These are phyloP conservation scores for Drosophila koepferae DNA, from an alignment of 2,888 invertebrate species.

Conservation along the genomic window DNA sequence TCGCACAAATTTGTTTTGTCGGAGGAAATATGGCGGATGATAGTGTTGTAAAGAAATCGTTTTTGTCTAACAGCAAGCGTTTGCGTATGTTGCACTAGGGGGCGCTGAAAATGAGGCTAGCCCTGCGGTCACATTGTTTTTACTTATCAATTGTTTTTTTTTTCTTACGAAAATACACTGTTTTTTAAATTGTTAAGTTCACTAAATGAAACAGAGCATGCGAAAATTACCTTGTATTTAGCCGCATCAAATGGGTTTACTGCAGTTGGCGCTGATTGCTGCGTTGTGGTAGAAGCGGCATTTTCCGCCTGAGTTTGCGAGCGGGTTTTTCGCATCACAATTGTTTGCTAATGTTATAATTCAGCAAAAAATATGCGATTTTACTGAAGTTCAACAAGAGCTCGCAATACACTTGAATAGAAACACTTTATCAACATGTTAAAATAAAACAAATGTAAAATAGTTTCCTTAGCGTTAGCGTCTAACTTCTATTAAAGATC, in stretches of 20 bases:
- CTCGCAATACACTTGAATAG: constrained; percentile 26
- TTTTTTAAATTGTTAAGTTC: constrained; percentile 17
- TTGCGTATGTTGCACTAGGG: constrained; percentile 25
- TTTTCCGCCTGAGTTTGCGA: constrained; percentile 85
- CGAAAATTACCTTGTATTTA: constrained; percentile 62
- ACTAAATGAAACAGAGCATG: constrained; percentile 25
- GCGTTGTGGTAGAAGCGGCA: constrained; percentile 68
- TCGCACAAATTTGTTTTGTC: constrained; percentile 72
- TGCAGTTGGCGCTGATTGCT: constrained; percentile 49
- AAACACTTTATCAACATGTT: constrained; percentile 41
- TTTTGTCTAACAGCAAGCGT: constrained; percentile 14
- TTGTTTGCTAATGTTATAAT: constrained; percentile 39
- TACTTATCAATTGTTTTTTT: constrained; percentile 61
- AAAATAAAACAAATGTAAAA: constrained; percentile 33
- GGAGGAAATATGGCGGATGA: constrained; percentile 75
- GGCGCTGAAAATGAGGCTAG: constrained; percentile 42
- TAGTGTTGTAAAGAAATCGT: constrained; percentile 56
- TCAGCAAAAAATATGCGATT: constrained; percentile 50
- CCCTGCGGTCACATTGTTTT: constrained; percentile 57
- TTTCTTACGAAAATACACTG: constrained; percentile 18
- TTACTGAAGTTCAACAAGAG: constrained; percentile 24
- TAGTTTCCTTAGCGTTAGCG: constrained; percentile 64
- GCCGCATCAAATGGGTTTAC: constrained; percentile 62
- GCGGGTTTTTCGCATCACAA: constrained; percentile 84
- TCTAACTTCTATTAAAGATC: constrained; percentile 42